These are phyloP conservation scores for Pararge aegeria DNA, from an alignment of 1,140 invertebrate species.

Conservation along the genomic window DNA sequence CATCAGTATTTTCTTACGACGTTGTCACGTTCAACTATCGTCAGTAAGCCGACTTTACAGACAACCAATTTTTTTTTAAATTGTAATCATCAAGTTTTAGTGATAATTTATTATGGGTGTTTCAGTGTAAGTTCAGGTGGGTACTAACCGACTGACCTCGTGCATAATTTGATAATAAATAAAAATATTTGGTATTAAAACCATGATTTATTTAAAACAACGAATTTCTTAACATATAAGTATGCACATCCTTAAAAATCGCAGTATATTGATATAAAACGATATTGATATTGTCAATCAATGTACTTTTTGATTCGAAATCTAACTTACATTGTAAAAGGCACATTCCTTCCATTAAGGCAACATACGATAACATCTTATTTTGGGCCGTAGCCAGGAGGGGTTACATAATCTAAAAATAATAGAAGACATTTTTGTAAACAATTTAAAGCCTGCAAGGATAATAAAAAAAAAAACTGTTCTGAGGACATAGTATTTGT, in stretches of 20 bases:
- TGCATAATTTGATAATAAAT: too few relatives aligned
- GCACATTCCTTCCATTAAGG: background rate
- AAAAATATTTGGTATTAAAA: background rate
- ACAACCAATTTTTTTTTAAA: too few relatives aligned
- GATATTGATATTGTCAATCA: background rate
- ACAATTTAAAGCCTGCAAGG: too few relatives aligned
- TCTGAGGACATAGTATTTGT: too few relatives aligned
- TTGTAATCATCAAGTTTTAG: too few relatives aligned
- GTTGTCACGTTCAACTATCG: too few relatives aligned
- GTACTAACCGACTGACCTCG: too few relatives aligned
- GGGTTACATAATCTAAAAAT: background rate
- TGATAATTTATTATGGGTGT: too few relatives aligned
- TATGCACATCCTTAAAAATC: background rate
- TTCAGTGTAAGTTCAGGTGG: too few relatives aligned
- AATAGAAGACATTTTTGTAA: background rate
- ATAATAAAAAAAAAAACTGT: too few relatives aligned
- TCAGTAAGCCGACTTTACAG: too few relatives aligned
- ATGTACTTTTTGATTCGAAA: background rate
- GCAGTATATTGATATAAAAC: background rate
- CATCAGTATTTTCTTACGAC: too few relatives aligned
- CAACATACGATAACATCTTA: background rate
- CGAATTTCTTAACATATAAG: background rate
- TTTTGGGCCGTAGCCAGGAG: background rate
- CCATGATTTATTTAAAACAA: conserved; percentile 15
- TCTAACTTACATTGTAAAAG: background rate